phyloP scores from a whole-genome alignment of 2,888 invertebrate genomes.

The Philonicus albiceps region DNA sequence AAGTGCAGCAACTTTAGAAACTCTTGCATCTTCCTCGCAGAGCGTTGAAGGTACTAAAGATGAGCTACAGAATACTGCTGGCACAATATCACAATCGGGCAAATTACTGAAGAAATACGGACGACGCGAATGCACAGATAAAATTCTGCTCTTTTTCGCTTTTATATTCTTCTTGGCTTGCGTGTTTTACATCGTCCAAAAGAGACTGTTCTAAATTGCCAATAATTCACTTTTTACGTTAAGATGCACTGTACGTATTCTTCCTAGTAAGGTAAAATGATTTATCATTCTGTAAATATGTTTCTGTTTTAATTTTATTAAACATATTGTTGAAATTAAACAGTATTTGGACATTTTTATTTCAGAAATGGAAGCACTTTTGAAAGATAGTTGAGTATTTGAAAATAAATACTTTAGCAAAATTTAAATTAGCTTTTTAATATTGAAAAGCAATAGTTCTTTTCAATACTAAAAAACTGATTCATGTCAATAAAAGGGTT shows the following conservation, averaged over 20 bases:
- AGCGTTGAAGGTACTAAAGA: constrained; percentile 78
- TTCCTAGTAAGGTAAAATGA: neutral
- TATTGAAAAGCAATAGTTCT: too few species aligned
- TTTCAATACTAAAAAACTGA: too few species aligned
- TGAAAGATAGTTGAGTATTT: too few species aligned
- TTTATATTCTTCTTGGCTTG: constrained; percentile 89
- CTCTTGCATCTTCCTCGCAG: constrained; percentile 74
- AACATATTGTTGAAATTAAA: constrained; percentile 15
- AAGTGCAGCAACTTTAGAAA: constrained; percentile 85
- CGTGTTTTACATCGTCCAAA: constrained; percentile 91
- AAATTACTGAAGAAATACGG: constrained; percentile 94
- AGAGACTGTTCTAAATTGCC: constrained; percentile 76
- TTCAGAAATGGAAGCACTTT: neutral
- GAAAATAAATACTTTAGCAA: too few species aligned
- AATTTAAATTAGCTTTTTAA: too few species aligned
- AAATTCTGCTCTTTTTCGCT: constrained; percentile 86
- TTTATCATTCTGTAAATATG: constrained; percentile 46
- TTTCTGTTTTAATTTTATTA: constrained; percentile 42
- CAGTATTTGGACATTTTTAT: neutral
- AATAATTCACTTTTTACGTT: neutral
- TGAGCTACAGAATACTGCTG: constrained; percentile 85
- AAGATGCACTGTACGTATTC: constrained; percentile 9
- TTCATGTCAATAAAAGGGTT: too few species aligned
- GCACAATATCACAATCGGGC: constrained; percentile 87
- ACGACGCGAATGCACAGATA: constrained; percentile 93